These are phyloP conservation scores for Mionectes olivaceus DNA, from an alignment of 2,797 vertebrate genomes.

Conservation along the genomic window DNA sequence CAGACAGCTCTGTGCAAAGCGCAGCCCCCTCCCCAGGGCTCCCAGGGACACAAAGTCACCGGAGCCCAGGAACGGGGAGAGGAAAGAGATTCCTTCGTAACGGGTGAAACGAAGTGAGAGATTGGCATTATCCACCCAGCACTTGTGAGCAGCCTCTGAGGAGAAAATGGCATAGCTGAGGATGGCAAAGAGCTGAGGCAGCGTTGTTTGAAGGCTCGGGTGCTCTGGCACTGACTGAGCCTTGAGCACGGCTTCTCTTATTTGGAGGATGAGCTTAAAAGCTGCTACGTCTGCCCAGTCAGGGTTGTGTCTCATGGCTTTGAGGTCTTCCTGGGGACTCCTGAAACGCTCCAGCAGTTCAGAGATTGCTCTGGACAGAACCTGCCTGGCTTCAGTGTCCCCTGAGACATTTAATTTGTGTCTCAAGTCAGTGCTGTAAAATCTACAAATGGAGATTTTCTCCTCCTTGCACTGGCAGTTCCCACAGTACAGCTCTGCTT, in stretches of 20 bases:
- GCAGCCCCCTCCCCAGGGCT: conserved; percentile 29
- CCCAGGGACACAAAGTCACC: neutral
- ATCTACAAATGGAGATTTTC: conserved; percentile 68
- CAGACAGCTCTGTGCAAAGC: conserved; percentile 77
- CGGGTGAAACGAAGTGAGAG: conserved; percentile 55
- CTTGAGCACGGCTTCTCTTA: conserved; percentile 74
- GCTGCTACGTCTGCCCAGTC: conserved; percentile 81
- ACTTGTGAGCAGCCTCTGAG: conserved; percentile 76
- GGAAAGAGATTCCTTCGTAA: neutral
- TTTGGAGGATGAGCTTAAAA: conserved; percentile 77
- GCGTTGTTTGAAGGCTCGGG: conserved; percentile 41
- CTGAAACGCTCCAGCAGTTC: conserved; percentile 78
- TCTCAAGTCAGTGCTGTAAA: conserved; percentile 25
- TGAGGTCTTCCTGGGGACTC: conserved; percentile 61
- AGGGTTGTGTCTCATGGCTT: conserved; percentile 71
- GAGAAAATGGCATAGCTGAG: conserved; percentile 77
- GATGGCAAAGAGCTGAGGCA: conserved; percentile 49
- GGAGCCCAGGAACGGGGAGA: neutral
- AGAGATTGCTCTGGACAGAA: conserved; percentile 69
- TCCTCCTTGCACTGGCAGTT: conserved; percentile 71
- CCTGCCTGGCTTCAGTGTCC: neutral
- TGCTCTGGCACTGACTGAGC: neutral
- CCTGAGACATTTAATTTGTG: conserved; percentile 1
- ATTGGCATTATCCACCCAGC: conserved; percentile 80
- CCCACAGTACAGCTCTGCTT: neutral